Evolutionary conservation across 2,797 vertebrate genomes (phyloP), one percentile per base, ranked within the genome.

Genomic region (Scomberomorus guttatus): DNA sequence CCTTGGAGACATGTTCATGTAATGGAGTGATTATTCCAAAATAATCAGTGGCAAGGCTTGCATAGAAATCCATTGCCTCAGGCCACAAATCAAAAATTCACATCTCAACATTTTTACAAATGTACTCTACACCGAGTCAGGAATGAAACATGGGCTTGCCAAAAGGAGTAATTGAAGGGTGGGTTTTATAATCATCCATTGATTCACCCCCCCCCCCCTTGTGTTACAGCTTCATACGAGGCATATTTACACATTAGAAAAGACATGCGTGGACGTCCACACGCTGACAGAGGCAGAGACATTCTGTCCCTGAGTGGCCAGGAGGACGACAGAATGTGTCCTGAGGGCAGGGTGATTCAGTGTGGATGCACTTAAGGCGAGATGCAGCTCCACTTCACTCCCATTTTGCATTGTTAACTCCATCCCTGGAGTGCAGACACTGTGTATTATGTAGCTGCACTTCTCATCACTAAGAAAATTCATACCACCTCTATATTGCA

Each of bases 11-110:
- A 94, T 89, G 88, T 86, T 90, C 86, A 87, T 94, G 93, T 96
- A 96, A 96, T 95, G 84, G 91, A 93, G 92, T 94, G 91, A 95
- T 96, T 95, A 95, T 95, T 95, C 93, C 90, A 92, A 93, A 95
- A 94, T 94, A 93, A 95, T 94, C 93, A 94, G 86, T 79, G 85
- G 87, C 77, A 54, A 84, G 72, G 81, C 91, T 91, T 92, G 91
- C 91, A 93, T 93, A 92, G 68, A 92, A 95, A 93, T 89, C 72
- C 78, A 82, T 72, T 61, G 93, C 95, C 94, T 84, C 11, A 1
- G 90, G 95, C 91, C 67, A 87, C 78, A 77, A 89, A 90, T 94
- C 81, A 92, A 87, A 94, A 91, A 93, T 90, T 90, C 84, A 89
- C 81, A 83, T 91, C 85, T 92, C 82, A 78, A 87, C 83, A 84